Evolutionary conservation across 2,888 invertebrate species (phyloP).

Genomic region (Eledona agricola): DNA sequence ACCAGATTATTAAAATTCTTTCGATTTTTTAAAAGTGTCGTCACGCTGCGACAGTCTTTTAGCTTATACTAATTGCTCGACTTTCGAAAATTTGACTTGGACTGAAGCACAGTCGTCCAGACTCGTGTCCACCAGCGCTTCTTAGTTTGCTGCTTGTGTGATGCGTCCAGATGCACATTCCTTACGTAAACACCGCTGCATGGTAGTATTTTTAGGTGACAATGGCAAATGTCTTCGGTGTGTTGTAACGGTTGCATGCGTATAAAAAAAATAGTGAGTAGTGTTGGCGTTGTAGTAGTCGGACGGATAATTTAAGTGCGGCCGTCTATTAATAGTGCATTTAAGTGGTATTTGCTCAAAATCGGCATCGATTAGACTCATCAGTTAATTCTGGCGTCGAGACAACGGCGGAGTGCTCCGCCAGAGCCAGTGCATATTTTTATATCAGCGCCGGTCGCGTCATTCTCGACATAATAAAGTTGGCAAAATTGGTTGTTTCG

Average conservation of each 20-base stretch:
- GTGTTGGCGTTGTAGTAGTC: slow-evolving; percentile 3
- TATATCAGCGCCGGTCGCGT: slow-evolving; percentile 18
- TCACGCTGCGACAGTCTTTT: slow-evolving; percentile 7
- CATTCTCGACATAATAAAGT: slow-evolving; percentile 11
- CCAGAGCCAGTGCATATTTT: slow-evolving; percentile 22
- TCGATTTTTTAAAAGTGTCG: slow-evolving; percentile 12
- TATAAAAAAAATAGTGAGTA: slow-evolving; percentile 17
- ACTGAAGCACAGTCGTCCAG: no score
- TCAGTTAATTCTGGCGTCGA: slow-evolving; percentile 55
- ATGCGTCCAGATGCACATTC: slow-evolving; percentile 19
- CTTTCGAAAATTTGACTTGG: slow-evolving; percentile 21
- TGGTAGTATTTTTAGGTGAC: slow-evolving; percentile 30
- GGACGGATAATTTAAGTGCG: slow-evolving; percentile 13
- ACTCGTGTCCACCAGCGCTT: no score
- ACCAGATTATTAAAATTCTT: slow-evolving; percentile 8
- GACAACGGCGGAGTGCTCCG: slow-evolving; percentile 41
- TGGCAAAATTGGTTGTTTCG: slow-evolving; percentile 60
- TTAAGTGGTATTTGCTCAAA: slow-evolving; percentile 47
- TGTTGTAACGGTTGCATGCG: slow-evolving; percentile 22
- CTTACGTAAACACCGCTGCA: slow-evolving; percentile 26
- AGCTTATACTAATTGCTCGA: slow-evolving; percentile 54
- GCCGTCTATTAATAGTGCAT: slow-evolving; percentile 46
- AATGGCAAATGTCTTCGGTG: slow-evolving; percentile 22
- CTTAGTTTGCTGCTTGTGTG: no score
- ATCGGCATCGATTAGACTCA: slow-evolving; percentile 48